Conservation (phyloP, 2,888 invertebrate species). For the Lomographa bimaculata region DNA sequence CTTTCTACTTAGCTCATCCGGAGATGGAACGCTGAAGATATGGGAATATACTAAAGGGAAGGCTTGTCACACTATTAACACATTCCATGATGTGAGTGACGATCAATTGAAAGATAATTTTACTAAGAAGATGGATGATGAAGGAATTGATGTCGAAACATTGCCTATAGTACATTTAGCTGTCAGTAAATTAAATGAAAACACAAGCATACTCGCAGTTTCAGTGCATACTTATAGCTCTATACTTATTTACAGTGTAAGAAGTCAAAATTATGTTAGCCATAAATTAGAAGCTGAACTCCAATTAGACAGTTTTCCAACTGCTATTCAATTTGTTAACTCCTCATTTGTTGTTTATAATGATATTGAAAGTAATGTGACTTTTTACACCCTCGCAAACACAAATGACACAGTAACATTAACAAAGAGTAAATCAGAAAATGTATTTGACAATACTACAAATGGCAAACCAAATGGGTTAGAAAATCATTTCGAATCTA, state of each 20-base stretch:
- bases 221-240: conserved; percentile 76
- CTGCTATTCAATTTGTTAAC: conserved; percentile 58
- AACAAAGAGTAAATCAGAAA: conserved; percentile 40
- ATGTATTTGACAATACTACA: conserved; percentile 50
- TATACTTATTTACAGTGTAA: conserved; percentile 73
- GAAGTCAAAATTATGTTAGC: conserved; percentile 42
- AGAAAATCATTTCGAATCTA: conserved; percentile 50
- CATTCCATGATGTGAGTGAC: conserved; percentile 60
- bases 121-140: conserved; percentile 76
- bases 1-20: conserved; percentile 88
- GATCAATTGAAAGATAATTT: conserved; percentile 68
- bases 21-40: conserved; percentile 89
- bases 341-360: conserved; percentile 64
- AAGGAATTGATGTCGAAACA: conserved; percentile 80
- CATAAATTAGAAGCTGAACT: conserved; percentile 62
- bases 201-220: conserved; percentile 72
- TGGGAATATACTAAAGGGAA: conserved; percentile 88
- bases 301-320: conserved; percentile 64
- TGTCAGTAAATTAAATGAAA: conserved; percentile 49
- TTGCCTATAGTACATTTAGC: conserved; percentile 80
- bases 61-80: conserved; percentile 76
- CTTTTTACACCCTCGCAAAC: conserved; percentile 53
- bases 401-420: conserved; percentile 45
- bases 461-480: conserved; percentile 20
- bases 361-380: conserved; percentile 52